Evolutionary conservation across 1,140 invertebrate species (phyloP).

Genomic region (Drosophila bifasciata): DNA sequence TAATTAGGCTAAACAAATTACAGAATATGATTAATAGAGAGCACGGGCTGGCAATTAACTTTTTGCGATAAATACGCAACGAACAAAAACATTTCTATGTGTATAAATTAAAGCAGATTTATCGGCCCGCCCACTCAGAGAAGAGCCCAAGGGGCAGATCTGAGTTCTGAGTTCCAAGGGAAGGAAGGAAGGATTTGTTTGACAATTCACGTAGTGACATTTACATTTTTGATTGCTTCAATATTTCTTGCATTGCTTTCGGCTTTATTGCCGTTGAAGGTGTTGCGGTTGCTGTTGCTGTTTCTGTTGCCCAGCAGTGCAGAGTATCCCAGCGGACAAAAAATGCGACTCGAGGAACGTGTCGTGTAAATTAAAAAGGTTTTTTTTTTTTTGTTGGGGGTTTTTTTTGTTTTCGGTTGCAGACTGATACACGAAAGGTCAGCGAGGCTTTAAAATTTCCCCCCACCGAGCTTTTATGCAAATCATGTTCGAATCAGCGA

Average conservation of each 20-base stretch:
- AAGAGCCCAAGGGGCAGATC: slow-evolving; percentile 2
- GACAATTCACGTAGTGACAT: slow-evolving; percentile 70
- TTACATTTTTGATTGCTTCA: slow-evolving; percentile 77
- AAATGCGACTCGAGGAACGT: slow-evolving; percentile 48
- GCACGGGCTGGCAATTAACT: slow-evolving; percentile 72
- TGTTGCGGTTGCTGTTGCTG: neutral
- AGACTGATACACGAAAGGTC: slow-evolving; percentile 53
- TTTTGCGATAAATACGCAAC: slow-evolving; percentile 61
- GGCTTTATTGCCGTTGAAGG: slow-evolving; percentile 24
- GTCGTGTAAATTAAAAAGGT: slow-evolving; percentile 66
- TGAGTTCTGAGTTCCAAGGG: neutral
- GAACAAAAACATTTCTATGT: slow-evolving; percentile 20
- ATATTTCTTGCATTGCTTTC: slow-evolving; percentile 70
- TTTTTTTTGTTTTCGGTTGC: slow-evolving; percentile 13
- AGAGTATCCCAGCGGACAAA: slow-evolving; percentile 4
- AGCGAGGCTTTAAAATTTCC: slow-evolving; percentile 50
- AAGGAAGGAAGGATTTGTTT: slow-evolving; percentile 43
- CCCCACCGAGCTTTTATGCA: slow-evolving; percentile 57
- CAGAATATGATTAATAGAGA: slow-evolving; percentile 74
- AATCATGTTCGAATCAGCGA: slow-evolving; percentile 55
- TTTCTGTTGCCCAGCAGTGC: neutral
- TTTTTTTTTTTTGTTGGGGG: slow-evolving; percentile 11
- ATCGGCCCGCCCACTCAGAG: slow-evolving; percentile 24
- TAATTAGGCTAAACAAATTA: slow-evolving; percentile 80
- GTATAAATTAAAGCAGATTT: slow-evolving; percentile 60